These are phyloP conservation scores for Talpa occidentalis DNA, from an alignment of 2,113 vertebrate species.

Conservation along the genomic window DNA sequence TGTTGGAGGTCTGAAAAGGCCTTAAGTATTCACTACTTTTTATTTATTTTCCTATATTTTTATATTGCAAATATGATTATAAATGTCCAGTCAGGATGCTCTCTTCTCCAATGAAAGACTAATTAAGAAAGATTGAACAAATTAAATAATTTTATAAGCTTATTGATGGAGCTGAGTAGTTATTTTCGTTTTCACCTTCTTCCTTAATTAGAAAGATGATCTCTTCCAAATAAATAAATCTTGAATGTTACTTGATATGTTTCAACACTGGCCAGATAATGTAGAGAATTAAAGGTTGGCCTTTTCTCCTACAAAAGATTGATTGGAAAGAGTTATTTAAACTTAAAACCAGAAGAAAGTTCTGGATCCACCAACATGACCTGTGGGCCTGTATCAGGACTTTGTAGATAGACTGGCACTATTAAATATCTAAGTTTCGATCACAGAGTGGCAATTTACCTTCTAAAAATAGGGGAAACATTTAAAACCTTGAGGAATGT, in stretches of 20 bases:
- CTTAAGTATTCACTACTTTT: neutral
- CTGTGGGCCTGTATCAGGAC: constrained; percentile 52
- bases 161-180: neutral
- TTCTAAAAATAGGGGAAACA: constrained; percentile 7
- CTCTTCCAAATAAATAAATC: constrained; percentile 64
- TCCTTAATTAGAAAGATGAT: constrained; percentile 60
- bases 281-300: constrained; percentile 46
- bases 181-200: constrained; percentile 37
- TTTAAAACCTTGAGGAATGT: constrained; percentile 45
- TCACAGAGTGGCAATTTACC: constrained; percentile 69
- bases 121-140: constrained; percentile 12
- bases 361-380: constrained; percentile 59
- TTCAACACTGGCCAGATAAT: constrained; percentile 27
- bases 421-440: constrained; percentile 54
- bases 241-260: constrained; percentile 70
- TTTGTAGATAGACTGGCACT: constrained; percentile 63
- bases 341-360: constrained; percentile 70
- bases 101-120: neutral
- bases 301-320: constrained; percentile 34
- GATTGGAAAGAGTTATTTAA: constrained; percentile 74
- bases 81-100: neutral
- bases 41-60: neutral
- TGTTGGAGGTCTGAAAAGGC: neutral
- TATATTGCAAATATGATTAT: neutral
- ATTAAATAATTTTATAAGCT: neutral